Evolutionary conservation across 2,113 vertebrate species (phyloP).

Genomic region (Rhinogobius similis): DNA sequence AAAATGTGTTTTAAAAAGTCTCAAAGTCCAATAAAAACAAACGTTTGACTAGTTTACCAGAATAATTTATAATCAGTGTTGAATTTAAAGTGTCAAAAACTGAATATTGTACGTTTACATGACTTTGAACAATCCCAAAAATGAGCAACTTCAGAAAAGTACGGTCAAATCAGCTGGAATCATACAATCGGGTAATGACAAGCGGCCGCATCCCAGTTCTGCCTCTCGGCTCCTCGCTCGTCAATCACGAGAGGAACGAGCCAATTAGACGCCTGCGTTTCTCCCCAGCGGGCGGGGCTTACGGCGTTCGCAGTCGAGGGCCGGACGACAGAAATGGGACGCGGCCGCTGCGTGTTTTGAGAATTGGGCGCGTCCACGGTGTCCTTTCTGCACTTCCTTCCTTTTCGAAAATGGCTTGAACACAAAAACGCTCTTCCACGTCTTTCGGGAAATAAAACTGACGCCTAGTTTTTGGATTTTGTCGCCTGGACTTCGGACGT

Average conservation of each 20-base stretch:
- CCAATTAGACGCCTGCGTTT: background rate
- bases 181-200: background rate
- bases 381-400: constrained; percentile 52
- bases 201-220: background rate
- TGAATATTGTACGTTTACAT: too few relatives aligned
- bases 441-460: constrained; percentile 61
- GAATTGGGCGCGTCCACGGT: background rate
- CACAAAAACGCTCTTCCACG: constrained; percentile 73
- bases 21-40: too few relatives aligned
- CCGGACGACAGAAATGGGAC: background rate
- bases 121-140: background rate
- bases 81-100: too few relatives aligned
- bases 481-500: background rate
- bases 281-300: background rate
- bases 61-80: too few relatives aligned
- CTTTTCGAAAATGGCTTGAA: constrained; percentile 60
- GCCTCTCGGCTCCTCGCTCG: background rate
- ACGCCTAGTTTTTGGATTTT: constrained; percentile 38
- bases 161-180: background rate
- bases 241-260: background rate
- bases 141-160: background rate
- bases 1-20: too few relatives aligned
- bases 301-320: too few relatives aligned
- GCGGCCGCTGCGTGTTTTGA: background rate
- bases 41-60: too few relatives aligned